A percentile compares a stretch with the other conserved stretches of the same genome.
These are phyloP conservation scores for Plodia interpunctella DNA, from an alignment of 1,140 invertebrate genomes.

Conservation along the genomic window DNA sequence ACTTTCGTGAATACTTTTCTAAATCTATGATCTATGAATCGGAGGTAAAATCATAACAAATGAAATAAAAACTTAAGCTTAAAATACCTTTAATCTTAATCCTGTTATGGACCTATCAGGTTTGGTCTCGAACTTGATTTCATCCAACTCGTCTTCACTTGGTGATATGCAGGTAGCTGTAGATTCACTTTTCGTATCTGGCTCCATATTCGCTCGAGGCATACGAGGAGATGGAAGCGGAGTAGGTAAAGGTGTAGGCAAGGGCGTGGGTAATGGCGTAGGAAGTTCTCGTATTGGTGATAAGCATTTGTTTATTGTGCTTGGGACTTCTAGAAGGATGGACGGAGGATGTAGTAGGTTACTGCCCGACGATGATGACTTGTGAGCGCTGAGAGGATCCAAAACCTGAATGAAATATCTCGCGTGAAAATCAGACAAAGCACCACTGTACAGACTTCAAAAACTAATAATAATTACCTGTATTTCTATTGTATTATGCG, in stretches of 20 bases:
- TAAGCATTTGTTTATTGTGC: slow-evolving; percentile 82
- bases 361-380: slow-evolving; percentile 69
- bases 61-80: too few species aligned
- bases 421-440: too few species aligned
- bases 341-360: slow-evolving; percentile 82
- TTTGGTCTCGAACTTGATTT: slow-evolving; percentile 46
- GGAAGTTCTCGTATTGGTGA: slow-evolving; percentile 85
- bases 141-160: slow-evolving; percentile 68
- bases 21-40: too few species aligned
- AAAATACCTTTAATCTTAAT: slow-evolving; percentile 66
- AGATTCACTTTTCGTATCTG: slow-evolving; percentile 51
- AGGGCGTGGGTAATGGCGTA: slow-evolving; percentile 83
- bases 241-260: slow-evolving; percentile 82
- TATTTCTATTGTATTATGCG: slow-evolving; percentile 79
- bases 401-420: slow-evolving; percentile 69
- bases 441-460: too few species aligned
- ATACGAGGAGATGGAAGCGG: slow-evolving; percentile 75
- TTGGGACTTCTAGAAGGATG: slow-evolving; percentile 85
- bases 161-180: slow-evolving; percentile 50
- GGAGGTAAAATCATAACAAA: too few species aligned
- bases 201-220: slow-evolving; percentile 63
- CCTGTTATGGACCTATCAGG: slow-evolving; percentile 46
- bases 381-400: slow-evolving; percentile 81
- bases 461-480: slow-evolving; percentile 47
- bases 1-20: too few species aligned